These are phyloP conservation scores for Myocastor coypus DNA, from an alignment of 2,113 vertebrate genomes.

Conservation along the genomic window DNA sequence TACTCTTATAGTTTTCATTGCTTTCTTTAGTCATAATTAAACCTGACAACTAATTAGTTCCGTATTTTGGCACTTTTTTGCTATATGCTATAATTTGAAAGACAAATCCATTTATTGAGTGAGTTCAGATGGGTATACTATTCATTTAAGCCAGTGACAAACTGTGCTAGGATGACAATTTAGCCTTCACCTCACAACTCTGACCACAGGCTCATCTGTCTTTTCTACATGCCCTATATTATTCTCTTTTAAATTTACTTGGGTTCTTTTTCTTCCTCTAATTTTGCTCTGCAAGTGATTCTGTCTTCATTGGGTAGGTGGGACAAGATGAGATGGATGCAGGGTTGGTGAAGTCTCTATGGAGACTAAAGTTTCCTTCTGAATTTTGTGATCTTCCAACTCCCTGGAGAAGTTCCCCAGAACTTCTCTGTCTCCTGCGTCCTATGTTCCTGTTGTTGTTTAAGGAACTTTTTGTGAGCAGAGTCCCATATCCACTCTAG, in stretches of 20 bases:
- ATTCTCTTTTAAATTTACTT: neutral
- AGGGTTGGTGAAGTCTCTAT: neutral
- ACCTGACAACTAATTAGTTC: neutral
- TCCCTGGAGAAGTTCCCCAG: neutral
- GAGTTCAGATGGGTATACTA: neutral
- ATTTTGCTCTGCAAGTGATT: neutral
- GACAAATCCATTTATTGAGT: neutral
- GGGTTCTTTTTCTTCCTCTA: neutral
- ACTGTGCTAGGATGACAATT: neutral
- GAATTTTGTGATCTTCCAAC: neutral
- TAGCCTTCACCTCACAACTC: neutral
- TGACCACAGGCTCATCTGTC: neutral
- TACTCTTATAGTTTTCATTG: conserved; percentile 1
- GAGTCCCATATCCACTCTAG: neutral
- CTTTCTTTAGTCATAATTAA: neutral
- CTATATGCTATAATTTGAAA: conserved; percentile 28
- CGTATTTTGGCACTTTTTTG: conserved; percentile 1
- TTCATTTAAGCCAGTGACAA: neutral
- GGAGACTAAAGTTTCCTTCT: neutral
- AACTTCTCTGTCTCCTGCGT: neutral
- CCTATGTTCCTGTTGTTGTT: neutral
- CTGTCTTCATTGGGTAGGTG: neutral
- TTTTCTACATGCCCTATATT: neutral
- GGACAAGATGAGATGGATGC: neutral
- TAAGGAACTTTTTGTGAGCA: neutral